Evolutionary conservation across 2,888 invertebrate species (phyloP), one percentile per base, ranked within the genome.

Genomic region (Chouioia cunea): DNA sequence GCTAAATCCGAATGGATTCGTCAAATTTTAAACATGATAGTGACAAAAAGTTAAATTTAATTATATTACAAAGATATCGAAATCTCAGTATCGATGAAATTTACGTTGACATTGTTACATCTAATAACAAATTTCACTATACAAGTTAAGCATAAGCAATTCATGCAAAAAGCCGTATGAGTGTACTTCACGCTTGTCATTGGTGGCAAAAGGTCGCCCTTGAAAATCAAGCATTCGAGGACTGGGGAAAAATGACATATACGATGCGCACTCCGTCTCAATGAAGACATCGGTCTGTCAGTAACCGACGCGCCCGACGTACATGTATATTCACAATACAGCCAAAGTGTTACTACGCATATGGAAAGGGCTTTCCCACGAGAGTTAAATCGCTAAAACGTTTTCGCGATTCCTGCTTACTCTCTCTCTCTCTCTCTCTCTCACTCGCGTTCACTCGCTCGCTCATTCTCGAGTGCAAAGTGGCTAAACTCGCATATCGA

Each of bases 391-490:
- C 65, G 54, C 56, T 63, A 57, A 63, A 54, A 57, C 36, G 54
- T 23, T 63, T 66, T 63, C 56, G 18, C 66, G 66, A 69, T 75
- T 63, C 73, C 73, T 72, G 68, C 64, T 16, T 43, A n/a, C 23
- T 27, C 27, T 27, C 27, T 27, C 27, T 27, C 27, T 4, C n/a
- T n/a, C n/a, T n/a, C n/a, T 46, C 4, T 43, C 1, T 12, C 23
- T 6, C 36, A n/a, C 43, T 6, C 18, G 36, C 14, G 50, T 50
- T 23, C 62, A 27, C 44, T 18, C 23, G 27, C 27, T 36, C 36
- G 36, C 36, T 36, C 36, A 36, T 12, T 36, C 36, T 36, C 16
- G n/a, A 14, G 20, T 4, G 6, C 36, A 8, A 22, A 18, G 22
- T 14, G 15, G 44, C n/a, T 27, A 36, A 18, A 50, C 48, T 15